Evolutionary conservation across 2,113 vertebrate genomes (phyloP).

Genomic region (Nipponia nippon): DNA sequence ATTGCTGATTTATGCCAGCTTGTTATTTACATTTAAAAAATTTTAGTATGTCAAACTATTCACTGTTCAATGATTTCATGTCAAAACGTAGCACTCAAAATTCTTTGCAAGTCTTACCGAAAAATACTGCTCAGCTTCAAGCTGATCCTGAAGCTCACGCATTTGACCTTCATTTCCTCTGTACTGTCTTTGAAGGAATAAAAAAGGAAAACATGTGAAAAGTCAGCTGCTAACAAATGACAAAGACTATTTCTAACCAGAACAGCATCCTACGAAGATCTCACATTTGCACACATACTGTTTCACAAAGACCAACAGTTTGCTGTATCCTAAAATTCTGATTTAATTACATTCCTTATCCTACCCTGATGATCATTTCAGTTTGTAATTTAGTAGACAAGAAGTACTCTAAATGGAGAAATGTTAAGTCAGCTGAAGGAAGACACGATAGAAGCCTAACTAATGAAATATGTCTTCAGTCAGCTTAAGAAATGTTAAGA

Average conservation of each 20-base stretch:
- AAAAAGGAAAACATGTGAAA: background rate
- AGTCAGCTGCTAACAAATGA: background rate
- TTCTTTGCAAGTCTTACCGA: slow-evolving; percentile 80
- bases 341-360: background rate
- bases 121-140: slow-evolving; percentile 99
- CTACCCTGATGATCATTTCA: background rate
- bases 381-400: background rate
- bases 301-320: background rate
- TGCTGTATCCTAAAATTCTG: background rate
- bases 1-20: background rate
- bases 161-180: slow-evolving; percentile 99
- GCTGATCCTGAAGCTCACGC: slow-evolving; percentile 98
- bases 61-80: background rate
- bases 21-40: background rate
- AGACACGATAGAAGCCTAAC: background rate
- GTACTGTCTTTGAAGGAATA: slow-evolving; percentile 83
- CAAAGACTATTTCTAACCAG: background rate
- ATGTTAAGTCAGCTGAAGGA: background rate
- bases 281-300: background rate
- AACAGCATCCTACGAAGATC: background rate
- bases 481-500: background rate
- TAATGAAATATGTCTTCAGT: background rate
- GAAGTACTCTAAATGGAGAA: background rate
- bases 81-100: background rate
- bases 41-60: background rate